Evolutionary conservation across 2,113 vertebrate species (phyloP).

Genomic region (Struthio camelus): DNA sequence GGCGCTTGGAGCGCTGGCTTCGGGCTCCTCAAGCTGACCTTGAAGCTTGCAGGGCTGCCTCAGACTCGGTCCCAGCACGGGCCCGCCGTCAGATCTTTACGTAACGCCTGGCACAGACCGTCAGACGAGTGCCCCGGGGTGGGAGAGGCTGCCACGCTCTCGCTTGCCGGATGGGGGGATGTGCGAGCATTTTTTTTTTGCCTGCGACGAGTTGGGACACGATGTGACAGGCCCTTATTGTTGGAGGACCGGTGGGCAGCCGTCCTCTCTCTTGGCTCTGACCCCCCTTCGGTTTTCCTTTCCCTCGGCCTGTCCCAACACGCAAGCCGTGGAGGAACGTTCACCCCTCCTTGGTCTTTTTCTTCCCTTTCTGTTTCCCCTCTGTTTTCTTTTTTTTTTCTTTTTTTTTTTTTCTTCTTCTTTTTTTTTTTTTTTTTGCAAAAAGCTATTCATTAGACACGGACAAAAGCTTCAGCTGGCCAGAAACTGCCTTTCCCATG

Average conservation of each 20-base stretch:
- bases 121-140: not conserved
- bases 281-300: not conserved
- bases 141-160: not conserved
- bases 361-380: not conserved
- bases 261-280: not conserved
- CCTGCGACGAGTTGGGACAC: not conserved
- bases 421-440: not conserved
- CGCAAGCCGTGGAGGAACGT: not conserved
- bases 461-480: conserved; percentile 2
- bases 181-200: not conserved
- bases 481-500: not conserved
- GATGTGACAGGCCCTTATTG: not conserved
- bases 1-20: not conserved
- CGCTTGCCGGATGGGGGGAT: not conserved
- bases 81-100: not conserved
- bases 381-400: not conserved
- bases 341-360: not conserved
- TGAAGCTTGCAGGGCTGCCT: not conserved
- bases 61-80: not conserved
- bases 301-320: conserved; percentile 23
- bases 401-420: not conserved
- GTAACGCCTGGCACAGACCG: not conserved
- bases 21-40: no score
- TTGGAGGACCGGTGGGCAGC: not conserved
- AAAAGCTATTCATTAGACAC: not conserved